Conservation (phyloP, 2,797 vertebrate genomes). For the Ctenopoma multispine region DNA sequence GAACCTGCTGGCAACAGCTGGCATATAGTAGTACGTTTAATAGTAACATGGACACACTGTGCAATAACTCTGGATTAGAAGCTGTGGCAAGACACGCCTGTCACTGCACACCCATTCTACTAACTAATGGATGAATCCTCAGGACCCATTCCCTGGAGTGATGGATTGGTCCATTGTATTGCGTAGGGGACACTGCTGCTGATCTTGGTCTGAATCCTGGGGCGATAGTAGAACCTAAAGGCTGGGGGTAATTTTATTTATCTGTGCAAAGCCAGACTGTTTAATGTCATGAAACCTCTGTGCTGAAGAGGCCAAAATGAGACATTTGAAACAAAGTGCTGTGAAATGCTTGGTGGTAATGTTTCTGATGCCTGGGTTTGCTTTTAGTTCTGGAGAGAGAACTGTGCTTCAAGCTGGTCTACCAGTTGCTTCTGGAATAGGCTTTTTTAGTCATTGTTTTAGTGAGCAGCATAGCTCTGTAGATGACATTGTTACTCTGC, state of each 20-base stretch:
- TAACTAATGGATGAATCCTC: conserved; percentile 80
- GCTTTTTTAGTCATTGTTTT: conserved; percentile 27
- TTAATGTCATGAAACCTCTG: conserved; percentile 79
- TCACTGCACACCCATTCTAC: conserved; percentile 75
- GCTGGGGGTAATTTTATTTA: conserved; percentile 80
- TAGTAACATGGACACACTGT: conserved; percentile 73
- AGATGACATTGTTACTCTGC: conserved; percentile 12
- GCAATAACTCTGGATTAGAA: conserved; percentile 80
- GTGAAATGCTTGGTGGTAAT: conserved; percentile 74
- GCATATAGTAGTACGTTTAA: conserved; percentile 71
- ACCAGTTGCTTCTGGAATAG: conserved; percentile 34
- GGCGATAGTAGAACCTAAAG: conserved; percentile 64
- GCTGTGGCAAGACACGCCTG: conserved; percentile 73
- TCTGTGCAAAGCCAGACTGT: conserved; percentile 76
- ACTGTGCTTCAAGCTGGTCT: conserved; percentile 41
- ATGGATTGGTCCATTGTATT: conserved; percentile 74
- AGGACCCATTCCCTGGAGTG: conserved; percentile 73
- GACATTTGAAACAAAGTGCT: conserved; percentile 79
- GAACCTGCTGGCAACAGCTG: conserved; percentile 78
- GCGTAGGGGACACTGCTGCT: conserved; percentile 60
- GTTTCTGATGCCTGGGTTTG: conserved; percentile 68
- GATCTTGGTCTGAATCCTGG: conserved; percentile 60
- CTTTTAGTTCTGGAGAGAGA: conserved; percentile 67
- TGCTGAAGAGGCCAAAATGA: conserved; percentile 76
- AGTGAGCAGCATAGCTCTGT: conserved; percentile 1